Conservation (phyloP, 2,113 vertebrate species). For the Mobula hypostoma region DNA sequence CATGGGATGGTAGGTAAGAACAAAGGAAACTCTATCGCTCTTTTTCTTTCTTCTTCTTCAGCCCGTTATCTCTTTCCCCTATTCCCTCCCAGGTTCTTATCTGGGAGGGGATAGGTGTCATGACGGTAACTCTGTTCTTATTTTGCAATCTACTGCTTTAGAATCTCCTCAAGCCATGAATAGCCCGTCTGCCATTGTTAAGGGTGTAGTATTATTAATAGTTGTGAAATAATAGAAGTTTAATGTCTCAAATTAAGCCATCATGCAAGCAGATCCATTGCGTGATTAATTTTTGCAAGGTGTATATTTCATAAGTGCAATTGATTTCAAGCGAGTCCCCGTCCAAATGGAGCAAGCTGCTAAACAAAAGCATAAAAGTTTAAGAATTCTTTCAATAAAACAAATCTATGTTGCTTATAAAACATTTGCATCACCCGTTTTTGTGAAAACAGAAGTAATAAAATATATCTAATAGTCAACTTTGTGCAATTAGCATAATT, state of each 20-base stretch:
- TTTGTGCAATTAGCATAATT: background rate
- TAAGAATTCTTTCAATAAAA: background rate
- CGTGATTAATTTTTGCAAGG: slow-evolving; percentile 10
- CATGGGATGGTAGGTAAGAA: too few species aligned
- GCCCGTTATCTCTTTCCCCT: too few species aligned
- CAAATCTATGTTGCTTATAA: background rate
- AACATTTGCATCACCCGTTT: background rate
- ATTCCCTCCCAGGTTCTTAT: too few species aligned
- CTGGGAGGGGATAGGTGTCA: too few species aligned
- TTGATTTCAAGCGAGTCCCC: background rate
- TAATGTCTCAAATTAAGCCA: slow-evolving; percentile 1
- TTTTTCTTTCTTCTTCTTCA: too few species aligned
- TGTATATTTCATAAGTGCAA: background rate
- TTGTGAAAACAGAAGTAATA: background rate
- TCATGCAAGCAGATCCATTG: background rate
- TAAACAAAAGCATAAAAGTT: background rate
- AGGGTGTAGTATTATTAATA: background rate
- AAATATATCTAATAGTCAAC: background rate
- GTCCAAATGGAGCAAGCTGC: background rate
- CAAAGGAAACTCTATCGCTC: too few species aligned
- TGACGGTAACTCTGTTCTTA: background rate
- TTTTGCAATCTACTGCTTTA: background rate
- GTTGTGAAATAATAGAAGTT: background rate
- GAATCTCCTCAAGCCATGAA: background rate
- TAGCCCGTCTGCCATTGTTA: background rate